Conservation (phyloP, 2,113 vertebrate genomes). For the Lycocorax pyrrhopterus region DNA sequence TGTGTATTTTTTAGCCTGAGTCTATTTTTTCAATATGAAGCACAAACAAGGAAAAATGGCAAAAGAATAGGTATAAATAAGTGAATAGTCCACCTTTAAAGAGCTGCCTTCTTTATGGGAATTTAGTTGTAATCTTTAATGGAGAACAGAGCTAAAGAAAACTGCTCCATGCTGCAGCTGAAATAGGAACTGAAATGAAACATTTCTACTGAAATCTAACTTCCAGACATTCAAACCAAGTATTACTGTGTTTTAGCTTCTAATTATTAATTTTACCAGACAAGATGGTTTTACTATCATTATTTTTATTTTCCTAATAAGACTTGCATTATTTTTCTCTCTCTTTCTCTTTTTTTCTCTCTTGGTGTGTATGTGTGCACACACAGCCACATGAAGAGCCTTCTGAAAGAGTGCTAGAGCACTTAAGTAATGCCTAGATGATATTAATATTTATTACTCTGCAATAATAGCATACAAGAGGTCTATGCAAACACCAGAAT, state of each 20-base stretch:
- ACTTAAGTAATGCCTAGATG: background rate
- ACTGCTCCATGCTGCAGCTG: background rate
- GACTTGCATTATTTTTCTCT: background rate
- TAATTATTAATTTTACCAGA: background rate
- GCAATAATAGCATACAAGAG: background rate
- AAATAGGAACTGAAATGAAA: background rate
- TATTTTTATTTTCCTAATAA: background rate
- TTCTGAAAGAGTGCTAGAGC: background rate
- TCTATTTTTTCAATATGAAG: background rate
- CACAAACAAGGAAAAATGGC: background rate
- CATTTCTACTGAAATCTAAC: background rate
- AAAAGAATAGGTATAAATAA: background rate
- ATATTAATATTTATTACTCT: background rate
- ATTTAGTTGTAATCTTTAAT: background rate
- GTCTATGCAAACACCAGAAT: background rate
- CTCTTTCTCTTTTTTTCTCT: background rate
- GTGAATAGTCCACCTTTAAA: background rate
- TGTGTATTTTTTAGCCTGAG: background rate
- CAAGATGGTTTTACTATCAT: rapidly evolving
- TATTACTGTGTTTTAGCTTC: background rate
- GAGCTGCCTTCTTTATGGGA: background rate
- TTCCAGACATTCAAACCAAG: background rate
- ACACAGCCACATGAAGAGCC: background rate
- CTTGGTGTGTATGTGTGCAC: rapidly evolving
- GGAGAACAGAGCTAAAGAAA: background rate